A percentile compares a stretch with the other conserved stretches of the same genome.
Conservation (phyloP, 2,113 vertebrate genomes). For the Cavia aperea region DNA sequence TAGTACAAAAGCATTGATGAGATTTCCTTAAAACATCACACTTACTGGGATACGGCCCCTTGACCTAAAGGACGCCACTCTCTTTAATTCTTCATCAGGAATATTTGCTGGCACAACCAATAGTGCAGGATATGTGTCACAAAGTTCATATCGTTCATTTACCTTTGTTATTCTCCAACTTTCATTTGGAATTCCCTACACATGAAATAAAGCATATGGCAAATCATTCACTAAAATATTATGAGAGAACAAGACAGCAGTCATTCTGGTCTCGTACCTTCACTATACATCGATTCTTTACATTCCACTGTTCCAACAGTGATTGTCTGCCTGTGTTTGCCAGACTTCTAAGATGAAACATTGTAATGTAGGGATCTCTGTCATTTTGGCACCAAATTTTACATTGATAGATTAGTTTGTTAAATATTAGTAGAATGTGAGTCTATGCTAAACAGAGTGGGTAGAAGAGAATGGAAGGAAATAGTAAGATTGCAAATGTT, state of each 20-base stretch:
- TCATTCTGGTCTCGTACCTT: background rate
- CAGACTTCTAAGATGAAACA: background rate
- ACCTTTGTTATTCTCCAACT: conserved; percentile 95
- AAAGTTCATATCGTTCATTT: conserved; percentile 93
- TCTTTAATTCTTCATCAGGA: conserved; percentile 91
- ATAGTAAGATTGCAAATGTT: background rate
- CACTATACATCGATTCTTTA: background rate
- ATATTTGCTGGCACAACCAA: conserved; percentile 92
- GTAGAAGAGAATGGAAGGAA: background rate
- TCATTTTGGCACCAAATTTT: conserved; percentile 15
- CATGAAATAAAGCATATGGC: conserved; percentile 41
- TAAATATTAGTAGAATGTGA: background rate
- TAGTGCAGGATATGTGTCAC: conserved; percentile 91
- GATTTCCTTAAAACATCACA: conserved; percentile 58
- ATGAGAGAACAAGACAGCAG: background rate
- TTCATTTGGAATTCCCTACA: conserved; percentile 94
- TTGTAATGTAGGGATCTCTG: background rate
- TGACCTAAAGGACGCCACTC: conserved; percentile 88
- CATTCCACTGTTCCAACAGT: background rate
- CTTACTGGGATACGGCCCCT: conserved; percentile 93
- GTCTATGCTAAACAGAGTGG: background rate
- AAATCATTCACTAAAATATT: conserved; percentile 3
- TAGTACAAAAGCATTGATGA: conserved; percentile 36
- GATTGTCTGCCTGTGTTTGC: background rate
- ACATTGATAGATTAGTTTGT: background rate